A percentile compares a stretch with the other conserved stretches of the same genome.
phyloP scores from a whole-genome alignment of 2,113 vertebrate genomes.

The Rhynchopsitta pachyrhyncha region DNA sequence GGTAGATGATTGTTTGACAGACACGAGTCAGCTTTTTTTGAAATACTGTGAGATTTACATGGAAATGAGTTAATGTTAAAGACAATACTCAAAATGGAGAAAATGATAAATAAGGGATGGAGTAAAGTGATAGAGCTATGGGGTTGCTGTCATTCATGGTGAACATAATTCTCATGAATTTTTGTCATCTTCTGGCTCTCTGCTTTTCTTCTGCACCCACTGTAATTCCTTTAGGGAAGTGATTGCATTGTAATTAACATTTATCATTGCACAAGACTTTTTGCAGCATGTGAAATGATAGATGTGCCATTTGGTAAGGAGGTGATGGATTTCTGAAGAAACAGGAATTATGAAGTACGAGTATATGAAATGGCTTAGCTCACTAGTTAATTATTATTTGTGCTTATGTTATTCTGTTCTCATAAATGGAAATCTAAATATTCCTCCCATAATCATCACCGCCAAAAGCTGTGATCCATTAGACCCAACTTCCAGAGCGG shows the following conservation, averaged over 20 bases:
- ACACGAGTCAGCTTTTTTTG: rapidly evolving
- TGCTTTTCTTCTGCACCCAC: background rate
- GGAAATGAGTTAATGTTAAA: background rate
- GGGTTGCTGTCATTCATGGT: background rate
- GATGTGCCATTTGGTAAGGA: background rate
- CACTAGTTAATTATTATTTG: background rate
- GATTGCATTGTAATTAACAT: background rate
- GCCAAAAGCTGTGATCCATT: background rate
- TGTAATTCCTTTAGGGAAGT: background rate
- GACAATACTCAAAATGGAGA: background rate
- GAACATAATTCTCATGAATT: background rate
- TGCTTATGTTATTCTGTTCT: background rate
- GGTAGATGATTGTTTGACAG: background rate
- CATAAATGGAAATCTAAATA: background rate
- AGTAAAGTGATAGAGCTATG: background rate
- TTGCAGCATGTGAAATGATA: background rate
- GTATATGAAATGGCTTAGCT: background rate
- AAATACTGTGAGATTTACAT: background rate
- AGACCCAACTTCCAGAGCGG: background rate
- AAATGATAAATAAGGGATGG: background rate
- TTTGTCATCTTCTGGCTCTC: background rate
- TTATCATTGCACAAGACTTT: background rate
- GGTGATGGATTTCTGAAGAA: background rate
- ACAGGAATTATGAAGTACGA: background rate
- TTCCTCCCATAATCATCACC: background rate